Evolutionary conservation across 1,140 invertebrate genomes (phyloP).

Genomic region (Saxidomus purpurata): DNA sequence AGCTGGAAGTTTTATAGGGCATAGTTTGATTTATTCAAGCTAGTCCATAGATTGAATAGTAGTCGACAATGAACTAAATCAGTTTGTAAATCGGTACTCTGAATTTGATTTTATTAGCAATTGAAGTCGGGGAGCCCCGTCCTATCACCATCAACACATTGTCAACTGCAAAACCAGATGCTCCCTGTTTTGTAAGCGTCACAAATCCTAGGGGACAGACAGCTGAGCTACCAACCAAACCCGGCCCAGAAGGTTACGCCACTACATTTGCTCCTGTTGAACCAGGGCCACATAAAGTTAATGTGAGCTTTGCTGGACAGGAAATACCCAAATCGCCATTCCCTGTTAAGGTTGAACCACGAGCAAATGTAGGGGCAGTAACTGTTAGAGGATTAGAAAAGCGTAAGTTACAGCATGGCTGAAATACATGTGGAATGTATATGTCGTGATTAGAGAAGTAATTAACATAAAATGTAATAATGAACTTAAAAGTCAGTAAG

Average conservation of each 20-base stretch:
- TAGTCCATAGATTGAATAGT: too few species aligned
- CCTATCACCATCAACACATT: conserved; percentile 93
- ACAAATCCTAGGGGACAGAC: conserved; percentile 83
- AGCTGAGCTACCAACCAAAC: conserved; percentile 88
- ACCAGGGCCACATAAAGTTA: conserved; percentile 93
- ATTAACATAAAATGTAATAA: background rate
- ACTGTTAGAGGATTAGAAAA: conserved; percentile 95
- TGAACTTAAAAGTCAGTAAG: too few species aligned
- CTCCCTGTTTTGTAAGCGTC: conserved; percentile 89
- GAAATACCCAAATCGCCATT: conserved; percentile 96
- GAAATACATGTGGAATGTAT: conserved; percentile 19
- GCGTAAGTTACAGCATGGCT: conserved; percentile 89
- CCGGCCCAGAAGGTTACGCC: conserved; percentile 92
- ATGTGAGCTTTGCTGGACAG: conserved; percentile 92
- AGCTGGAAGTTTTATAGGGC: too few species aligned
- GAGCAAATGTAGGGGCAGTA: conserved; percentile 94
- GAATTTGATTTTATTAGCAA: conserved; percentile 51
- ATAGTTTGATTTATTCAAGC: too few species aligned
- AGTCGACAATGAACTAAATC: too few species aligned
- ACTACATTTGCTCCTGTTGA: conserved; percentile 94
- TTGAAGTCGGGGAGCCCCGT: conserved; percentile 87
- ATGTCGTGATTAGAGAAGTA: background rate
- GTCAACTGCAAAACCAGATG: conserved; percentile 89
- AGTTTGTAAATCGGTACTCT: background rate
- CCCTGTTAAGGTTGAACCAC: conserved; percentile 92